Evolutionary conservation across 2,113 vertebrate species (phyloP).

Genomic region (Scopus umbretta): DNA sequence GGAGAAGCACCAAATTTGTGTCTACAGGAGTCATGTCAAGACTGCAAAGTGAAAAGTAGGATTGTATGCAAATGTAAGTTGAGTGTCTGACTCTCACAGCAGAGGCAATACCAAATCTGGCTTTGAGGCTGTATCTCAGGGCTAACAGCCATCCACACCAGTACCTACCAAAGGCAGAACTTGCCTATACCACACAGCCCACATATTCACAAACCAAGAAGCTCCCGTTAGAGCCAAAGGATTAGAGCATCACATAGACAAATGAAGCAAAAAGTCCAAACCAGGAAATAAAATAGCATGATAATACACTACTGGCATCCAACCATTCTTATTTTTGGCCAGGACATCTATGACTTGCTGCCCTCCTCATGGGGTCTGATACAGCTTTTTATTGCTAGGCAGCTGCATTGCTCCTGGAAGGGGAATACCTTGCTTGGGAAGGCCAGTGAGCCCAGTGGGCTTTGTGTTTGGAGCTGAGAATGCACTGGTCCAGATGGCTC

Average conservation of each 20-base stretch:
- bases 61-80: not conserved
- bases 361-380: not conserved
- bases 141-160: not conserved
- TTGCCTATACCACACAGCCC: not conserved
- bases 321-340: not conserved
- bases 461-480: not conserved
- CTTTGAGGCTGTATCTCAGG: not conserved
- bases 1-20: not conserved
- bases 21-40: rapidly evolving
- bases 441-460: not conserved
- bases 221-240: not conserved
- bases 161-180: not conserved
- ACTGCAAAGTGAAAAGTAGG: not conserved
- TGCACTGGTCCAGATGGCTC: not conserved
- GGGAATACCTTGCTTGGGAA: not conserved
- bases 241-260: not conserved
- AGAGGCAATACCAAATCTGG: not conserved
- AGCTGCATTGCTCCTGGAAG: not conserved
- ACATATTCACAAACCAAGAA: not conserved
- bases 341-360: not conserved
- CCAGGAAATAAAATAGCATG: not conserved
- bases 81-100: not conserved
- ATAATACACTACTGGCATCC: not conserved
- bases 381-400: not conserved
- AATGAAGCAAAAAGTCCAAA: not conserved